A percentile compares a stretch with the other conserved stretches of the same genome.
These are phyloP conservation scores for Hesperophylax magnus DNA, from an alignment of 1,140 invertebrate species.

Conservation along the genomic window DNA sequence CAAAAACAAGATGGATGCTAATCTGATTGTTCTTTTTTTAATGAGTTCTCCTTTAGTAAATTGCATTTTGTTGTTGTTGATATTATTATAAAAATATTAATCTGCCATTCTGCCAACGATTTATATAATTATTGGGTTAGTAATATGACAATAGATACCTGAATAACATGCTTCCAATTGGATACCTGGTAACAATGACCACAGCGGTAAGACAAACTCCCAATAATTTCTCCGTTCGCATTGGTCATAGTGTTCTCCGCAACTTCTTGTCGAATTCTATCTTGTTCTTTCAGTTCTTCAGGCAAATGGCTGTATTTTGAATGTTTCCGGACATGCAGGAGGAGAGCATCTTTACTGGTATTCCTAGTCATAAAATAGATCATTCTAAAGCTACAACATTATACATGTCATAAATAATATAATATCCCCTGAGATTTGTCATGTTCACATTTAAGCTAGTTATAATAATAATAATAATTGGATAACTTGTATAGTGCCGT, in stretches of 20 bases:
- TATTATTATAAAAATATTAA: not conserved
- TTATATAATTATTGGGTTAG: conserved; percentile 53
- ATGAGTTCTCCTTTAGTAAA: too few relatives aligned
- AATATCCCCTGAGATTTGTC: too few relatives aligned
- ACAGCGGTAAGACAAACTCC: conserved; percentile 76
- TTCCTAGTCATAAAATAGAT: conserved; percentile 59
- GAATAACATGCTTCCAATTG: conserved; percentile 86
- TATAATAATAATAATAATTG: too few relatives aligned
- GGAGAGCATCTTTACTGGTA: conserved; percentile 66
- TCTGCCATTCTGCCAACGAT: not conserved
- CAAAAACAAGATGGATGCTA: too few relatives aligned
- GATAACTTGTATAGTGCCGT: too few relatives aligned
- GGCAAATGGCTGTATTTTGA: conserved; percentile 59
- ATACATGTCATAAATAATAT: too few relatives aligned
- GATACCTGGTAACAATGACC: conserved; percentile 83
- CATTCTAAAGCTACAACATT: too few relatives aligned
- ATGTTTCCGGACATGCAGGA: conserved; percentile 68
- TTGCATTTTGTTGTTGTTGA: not conserved
- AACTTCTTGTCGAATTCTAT: not conserved
- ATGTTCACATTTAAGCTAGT: too few relatives aligned
- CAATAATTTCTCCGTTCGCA: conserved; percentile 52
- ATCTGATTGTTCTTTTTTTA: not conserved
- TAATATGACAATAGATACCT: conserved; percentile 73
- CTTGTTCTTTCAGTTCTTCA: not conserved
- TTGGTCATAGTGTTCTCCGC: not conserved